Percentiles rank a stretch among this genome's conserved stretches.
Conservation (phyloP, 53 echinoderm and acorn worm genomes). For the Arbacia lixula region DNA sequence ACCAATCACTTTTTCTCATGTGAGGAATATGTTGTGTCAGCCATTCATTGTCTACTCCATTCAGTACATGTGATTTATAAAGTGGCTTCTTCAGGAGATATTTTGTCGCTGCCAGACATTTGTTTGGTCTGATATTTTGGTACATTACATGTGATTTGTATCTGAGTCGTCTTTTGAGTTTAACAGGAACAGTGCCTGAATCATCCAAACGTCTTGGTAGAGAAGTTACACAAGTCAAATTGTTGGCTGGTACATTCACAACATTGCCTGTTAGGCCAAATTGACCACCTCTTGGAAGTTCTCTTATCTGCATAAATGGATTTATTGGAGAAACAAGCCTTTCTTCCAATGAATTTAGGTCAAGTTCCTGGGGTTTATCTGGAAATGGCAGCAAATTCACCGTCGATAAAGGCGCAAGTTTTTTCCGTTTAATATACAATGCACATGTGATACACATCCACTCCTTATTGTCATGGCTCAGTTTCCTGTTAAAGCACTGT, state of each 20-base stretch:
- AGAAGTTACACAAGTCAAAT: conserved; percentile 13
- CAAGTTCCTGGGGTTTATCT: conserved; percentile 8
- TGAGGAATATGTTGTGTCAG: conserved; percentile 18
- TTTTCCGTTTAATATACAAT: not conserved
- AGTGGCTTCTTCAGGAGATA: conserved; percentile 44
- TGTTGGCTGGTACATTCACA: conserved; percentile 32
- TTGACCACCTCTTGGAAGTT: conserved; percentile 55
- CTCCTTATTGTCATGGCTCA: conserved; percentile 29
- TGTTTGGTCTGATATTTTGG: conserved; percentile 60
- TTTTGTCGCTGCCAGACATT: conserved; percentile 60
- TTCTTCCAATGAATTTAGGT: conserved; percentile 47
- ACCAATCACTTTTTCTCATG: conserved; percentile 4
- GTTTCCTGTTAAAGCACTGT: conserved; percentile 24
- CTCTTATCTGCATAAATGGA: conserved; percentile 52
- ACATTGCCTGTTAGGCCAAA: conserved; percentile 26
- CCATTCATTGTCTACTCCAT: conserved; percentile 28
- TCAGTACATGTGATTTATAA: conserved; percentile 33
- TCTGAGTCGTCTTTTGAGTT: conserved; percentile 49
- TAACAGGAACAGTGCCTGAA: conserved; percentile 19
- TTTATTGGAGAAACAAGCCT: conserved; percentile 42
- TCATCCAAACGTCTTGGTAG: conserved; percentile 23
- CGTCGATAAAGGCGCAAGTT: conserved; percentile 14
- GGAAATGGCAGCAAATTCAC: conserved; percentile 15
- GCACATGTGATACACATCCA: conserved; percentile 48
- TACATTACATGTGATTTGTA: conserved; percentile 44